Evolutionary conservation across 64 coral and sea anemone species (phyloP).

Genomic region (Pachyseris speciosa): DNA sequence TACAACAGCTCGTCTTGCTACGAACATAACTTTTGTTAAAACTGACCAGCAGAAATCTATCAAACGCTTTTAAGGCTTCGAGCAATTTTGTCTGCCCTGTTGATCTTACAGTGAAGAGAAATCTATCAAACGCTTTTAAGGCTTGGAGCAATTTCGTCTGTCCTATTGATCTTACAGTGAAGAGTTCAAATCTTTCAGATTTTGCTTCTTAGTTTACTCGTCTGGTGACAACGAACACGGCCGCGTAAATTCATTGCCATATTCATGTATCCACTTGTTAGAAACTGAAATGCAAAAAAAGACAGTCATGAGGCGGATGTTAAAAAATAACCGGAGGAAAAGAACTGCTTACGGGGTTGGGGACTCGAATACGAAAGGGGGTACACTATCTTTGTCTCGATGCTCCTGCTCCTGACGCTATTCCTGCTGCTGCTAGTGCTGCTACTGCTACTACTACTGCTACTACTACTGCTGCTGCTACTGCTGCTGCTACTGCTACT

Average conservation of each 20-base stretch:
- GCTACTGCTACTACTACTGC: too few relatives aligned
- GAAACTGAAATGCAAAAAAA: constrained; percentile 30
- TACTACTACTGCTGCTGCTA: too few relatives aligned
- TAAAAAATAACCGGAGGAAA: too few relatives aligned
- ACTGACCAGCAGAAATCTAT: constrained; percentile 4
- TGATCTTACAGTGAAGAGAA: too few relatives aligned
- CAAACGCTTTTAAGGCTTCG: background rate
- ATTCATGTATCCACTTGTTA: constrained; percentile 73
- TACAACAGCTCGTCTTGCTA: background rate
- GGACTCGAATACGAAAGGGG: too few relatives aligned
- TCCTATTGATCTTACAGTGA: background rate
- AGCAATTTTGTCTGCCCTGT: too few relatives aligned
- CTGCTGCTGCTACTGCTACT: too few relatives aligned
- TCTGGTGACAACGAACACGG: constrained; percentile 43
- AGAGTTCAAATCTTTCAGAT: background rate
- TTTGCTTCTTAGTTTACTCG: background rate
- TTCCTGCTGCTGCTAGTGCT: too few relatives aligned
- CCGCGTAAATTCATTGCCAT: constrained; percentile 59
- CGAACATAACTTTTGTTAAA: background rate
- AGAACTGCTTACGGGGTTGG: too few relatives aligned
- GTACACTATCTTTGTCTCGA: too few relatives aligned
- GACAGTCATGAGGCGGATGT: background rate
- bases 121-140: too few relatives aligned
- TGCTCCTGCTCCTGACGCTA: too few relatives aligned
- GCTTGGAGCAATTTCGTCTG: background rate